These are phyloP conservation scores for Zosterops pallidus DNA, from an alignment of 2,113 vertebrate genomes.

Conservation along the genomic window DNA sequence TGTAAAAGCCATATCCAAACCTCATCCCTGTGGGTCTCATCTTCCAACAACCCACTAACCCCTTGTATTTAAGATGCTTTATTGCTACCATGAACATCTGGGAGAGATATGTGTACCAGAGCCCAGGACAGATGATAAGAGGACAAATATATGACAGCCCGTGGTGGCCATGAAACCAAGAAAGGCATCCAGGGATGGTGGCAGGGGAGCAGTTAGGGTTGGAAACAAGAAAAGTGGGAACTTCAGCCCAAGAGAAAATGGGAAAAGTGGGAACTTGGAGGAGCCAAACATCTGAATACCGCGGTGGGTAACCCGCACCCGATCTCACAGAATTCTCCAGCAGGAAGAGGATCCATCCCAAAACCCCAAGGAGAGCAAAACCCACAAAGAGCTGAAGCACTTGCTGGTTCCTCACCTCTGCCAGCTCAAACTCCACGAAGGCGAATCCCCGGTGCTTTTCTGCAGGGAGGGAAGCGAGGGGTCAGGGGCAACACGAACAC, in stretches of 20 bases:
- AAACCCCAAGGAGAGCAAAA: fast-evolving
- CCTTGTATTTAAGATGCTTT: fast-evolving
- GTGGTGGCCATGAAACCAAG: fast-evolving
- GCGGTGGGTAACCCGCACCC: fast-evolving
- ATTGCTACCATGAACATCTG: fast-evolving
- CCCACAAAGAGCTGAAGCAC: fast-evolving
- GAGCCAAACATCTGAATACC: neutral
- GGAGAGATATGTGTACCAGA: fast-evolving
- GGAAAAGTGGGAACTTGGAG: neutral
- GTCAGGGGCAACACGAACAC: neutral
- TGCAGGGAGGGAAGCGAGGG: conserved; percentile 7
- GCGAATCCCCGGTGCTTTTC: conserved; percentile 98
- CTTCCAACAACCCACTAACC: neutral
- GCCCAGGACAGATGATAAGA: fast-evolving
- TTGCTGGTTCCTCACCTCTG: conserved; percentile 81
- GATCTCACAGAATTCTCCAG: neutral
- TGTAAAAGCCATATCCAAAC: fast-evolving
- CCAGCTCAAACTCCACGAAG: conserved; percentile 94
- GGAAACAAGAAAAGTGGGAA: neutral
- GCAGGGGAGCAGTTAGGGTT: fast-evolving
- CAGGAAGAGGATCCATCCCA: neutral
- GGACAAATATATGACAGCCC: fast-evolving
- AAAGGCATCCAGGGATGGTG: fast-evolving
- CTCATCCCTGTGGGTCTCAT: fast-evolving
- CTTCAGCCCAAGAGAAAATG: neutral